Conservation (phyloP, 2,888 invertebrate genomes). For the Clanis bilineata region DNA sequence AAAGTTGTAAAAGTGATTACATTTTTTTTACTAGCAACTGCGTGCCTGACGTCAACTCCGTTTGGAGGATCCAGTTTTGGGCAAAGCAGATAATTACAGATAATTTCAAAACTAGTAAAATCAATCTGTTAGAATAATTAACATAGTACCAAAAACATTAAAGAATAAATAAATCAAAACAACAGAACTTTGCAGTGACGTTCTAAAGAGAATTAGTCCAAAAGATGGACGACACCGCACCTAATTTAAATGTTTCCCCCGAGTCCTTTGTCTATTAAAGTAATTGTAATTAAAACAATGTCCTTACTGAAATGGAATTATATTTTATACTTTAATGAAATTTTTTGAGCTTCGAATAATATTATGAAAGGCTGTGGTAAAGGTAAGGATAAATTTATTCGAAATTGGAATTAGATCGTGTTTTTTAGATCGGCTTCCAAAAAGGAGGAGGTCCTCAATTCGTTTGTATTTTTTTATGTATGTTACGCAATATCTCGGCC, state of each 20-base stretch:
- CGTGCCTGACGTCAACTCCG: neutral
- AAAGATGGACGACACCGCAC: neutral
- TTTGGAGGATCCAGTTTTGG: no score
- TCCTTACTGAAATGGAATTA: neutral
- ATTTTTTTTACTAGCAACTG: neutral
- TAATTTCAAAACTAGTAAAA: no score
- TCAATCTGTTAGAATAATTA: no score
- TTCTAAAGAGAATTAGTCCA: neutral
- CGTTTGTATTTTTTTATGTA: no score
- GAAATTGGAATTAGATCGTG: neutral
- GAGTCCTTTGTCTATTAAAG: slow-evolving; percentile 6
- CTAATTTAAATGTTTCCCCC: slow-evolving; percentile 4
- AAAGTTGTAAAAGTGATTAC: no score
- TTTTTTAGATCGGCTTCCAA: neutral
- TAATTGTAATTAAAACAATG: slow-evolving; percentile 17
- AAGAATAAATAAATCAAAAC: neutral
- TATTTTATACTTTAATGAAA: slow-evolving; percentile 12
- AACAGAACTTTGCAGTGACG: neutral
- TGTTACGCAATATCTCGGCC: no score
- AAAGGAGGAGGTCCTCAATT: no score
- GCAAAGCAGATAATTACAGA: no score
- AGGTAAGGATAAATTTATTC: neutral
- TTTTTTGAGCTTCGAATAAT: slow-evolving; percentile 8
- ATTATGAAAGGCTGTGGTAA: neutral
- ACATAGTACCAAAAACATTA: neutral